These are phyloP conservation scores for Trichonephila inaurata DNA, from an alignment of 1,140 invertebrate genomes.

Conservation along the genomic window DNA sequence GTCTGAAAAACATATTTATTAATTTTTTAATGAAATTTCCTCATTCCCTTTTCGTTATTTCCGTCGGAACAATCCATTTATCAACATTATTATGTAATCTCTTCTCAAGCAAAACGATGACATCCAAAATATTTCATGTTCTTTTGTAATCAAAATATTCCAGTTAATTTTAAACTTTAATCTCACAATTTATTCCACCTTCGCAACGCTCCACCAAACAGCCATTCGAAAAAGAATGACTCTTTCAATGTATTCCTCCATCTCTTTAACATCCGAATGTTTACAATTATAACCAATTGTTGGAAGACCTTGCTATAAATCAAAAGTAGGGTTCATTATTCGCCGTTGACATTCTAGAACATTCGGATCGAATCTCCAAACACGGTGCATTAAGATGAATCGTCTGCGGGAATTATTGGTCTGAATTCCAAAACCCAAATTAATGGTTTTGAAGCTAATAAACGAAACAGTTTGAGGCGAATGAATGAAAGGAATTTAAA, in stretches of 20 bases:
- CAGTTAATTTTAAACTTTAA: background rate
- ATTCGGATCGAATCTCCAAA: slow-evolving; percentile 30
- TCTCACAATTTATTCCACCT: background rate
- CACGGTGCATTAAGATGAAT: slow-evolving; percentile 13
- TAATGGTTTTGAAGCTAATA: slow-evolving; percentile 42
- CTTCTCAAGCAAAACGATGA: background rate
- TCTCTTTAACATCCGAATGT: background rate
- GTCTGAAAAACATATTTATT: no score
- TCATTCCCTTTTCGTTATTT: no score
- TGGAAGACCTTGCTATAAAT: background rate
- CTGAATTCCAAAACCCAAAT: slow-evolving; percentile 29
- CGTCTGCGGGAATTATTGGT: slow-evolving; percentile 24
- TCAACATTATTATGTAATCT: background rate
- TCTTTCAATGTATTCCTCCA: background rate
- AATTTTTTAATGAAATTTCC: no score
- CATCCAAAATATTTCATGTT: background rate
- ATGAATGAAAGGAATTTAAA: slow-evolving; percentile 49
- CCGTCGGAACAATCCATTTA: no score
- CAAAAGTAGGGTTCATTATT: slow-evolving; percentile 36
- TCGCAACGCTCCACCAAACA: background rate
- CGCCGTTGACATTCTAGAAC: slow-evolving; percentile 26
- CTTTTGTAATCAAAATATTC: background rate
- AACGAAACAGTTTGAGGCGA: slow-evolving; percentile 37
- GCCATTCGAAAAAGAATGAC: background rate
- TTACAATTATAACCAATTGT: slow-evolving; percentile 34